These are phyloP conservation scores for Styela plicata DNA, from an alignment of 23 tunicate species.

Conservation along the genomic window DNA sequence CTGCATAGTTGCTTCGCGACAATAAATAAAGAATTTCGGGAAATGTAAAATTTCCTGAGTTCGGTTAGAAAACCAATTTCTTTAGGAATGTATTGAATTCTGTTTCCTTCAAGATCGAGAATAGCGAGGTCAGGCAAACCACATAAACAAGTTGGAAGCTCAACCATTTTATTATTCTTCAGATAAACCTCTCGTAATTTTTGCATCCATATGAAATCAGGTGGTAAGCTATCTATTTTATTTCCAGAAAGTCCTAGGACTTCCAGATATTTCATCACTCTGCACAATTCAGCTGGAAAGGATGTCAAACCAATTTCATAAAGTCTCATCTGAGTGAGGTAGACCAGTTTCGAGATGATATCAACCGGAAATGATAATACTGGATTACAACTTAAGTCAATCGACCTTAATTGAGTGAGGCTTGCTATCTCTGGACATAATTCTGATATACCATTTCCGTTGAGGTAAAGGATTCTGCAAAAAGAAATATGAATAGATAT, in stretches of 20 bases:
- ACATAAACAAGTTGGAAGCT: slow-evolving; percentile 47
- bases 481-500: background rate
- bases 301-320: slow-evolving; percentile 31
- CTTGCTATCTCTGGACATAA: slow-evolving; percentile 12
- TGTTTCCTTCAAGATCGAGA: slow-evolving; percentile 22
- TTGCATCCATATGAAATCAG: slow-evolving; percentile 50
- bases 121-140: background rate
- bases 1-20: background rate
- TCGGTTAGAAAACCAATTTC: slow-evolving; percentile 1
- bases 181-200: slow-evolving; percentile 56
- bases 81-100: background rate
- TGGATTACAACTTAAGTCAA: slow-evolving; percentile 78
- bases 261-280: slow-evolving; percentile 55
- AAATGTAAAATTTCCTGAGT: slow-evolving; percentile 9
- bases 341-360: slow-evolving; percentile 35
- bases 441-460: slow-evolving; percentile 4
- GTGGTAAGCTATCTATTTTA: slow-evolving; percentile 38
- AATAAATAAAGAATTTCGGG: background rate
- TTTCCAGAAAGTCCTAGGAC: slow-evolving; percentile 58
- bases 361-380: slow-evolving; percentile 32
- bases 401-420: slow-evolving; percentile 29
- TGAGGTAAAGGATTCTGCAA: slow-evolving; percentile 17
- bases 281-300: slow-evolving; percentile 72
- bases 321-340: slow-evolving; percentile 59
- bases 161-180: slow-evolving; percentile 40